These are phyloP conservation scores for Acrobasis suavella DNA, from an alignment of 2,888 invertebrate genomes.

Conservation along the genomic window DNA sequence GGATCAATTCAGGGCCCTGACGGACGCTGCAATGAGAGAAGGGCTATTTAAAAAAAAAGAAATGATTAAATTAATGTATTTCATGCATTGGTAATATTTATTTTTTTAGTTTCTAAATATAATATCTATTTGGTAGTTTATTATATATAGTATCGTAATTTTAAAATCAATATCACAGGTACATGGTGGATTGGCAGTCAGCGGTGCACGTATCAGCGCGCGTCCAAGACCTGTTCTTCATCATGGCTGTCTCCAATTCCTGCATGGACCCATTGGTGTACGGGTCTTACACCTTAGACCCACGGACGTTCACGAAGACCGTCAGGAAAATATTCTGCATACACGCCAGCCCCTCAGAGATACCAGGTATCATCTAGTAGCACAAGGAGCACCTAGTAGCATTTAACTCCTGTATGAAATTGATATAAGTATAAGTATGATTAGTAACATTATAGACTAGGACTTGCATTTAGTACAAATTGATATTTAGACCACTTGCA, in stretches of 20 bases:
- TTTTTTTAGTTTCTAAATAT: no score
- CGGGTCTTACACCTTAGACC: slow-evolving; percentile 86
- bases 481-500: no score
- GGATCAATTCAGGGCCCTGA: no score
- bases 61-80: no score
- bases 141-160: no score
- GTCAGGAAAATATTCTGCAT: slow-evolving; percentile 61
- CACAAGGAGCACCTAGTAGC: no score
- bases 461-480: no score
- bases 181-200: slow-evolving; percentile 86
- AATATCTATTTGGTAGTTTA: no score
- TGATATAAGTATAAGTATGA: background rate
- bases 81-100: no score
- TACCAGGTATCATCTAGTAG: slow-evolving; percentile 49
- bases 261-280: slow-evolving; percentile 92
- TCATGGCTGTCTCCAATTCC: slow-evolving; percentile 91
- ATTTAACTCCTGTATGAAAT: background rate
- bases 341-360: slow-evolving; percentile 47
- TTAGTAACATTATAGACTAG: no score
- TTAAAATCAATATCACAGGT: slow-evolving; percentile 72
- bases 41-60: no score
- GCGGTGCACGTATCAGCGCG: slow-evolving; percentile 84
- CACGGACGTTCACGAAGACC: slow-evolving; percentile 54
- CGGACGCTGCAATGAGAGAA: no score
- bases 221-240: slow-evolving; percentile 87